These are phyloP conservation scores for Diprion similis DNA, from an alignment of 1,140 invertebrate species.

Conservation along the genomic window DNA sequence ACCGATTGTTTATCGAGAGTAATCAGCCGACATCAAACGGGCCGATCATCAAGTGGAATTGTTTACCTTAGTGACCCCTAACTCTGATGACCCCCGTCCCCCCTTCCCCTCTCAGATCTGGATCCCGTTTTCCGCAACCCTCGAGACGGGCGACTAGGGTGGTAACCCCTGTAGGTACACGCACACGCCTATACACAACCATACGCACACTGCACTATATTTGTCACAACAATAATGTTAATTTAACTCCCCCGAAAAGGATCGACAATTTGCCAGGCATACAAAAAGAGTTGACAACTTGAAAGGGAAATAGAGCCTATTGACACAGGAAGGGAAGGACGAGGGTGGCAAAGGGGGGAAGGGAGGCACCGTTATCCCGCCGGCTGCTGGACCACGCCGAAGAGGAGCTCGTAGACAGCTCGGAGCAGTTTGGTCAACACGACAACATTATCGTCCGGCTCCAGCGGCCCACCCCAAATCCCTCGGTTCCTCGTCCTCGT, in stretches of 20 bases:
- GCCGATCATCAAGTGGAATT: slow-evolving; percentile 62
- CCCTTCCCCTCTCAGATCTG: slow-evolving; percentile 23
- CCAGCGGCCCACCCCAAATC: not conserved
- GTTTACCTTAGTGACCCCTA: slow-evolving; percentile 46
- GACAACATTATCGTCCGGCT: not conserved
- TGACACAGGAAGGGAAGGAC: slow-evolving; percentile 49
- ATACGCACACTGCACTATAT: slow-evolving; percentile 40
- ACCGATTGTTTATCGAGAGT: slow-evolving; percentile 60
- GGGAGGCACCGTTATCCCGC: too few relatives aligned
- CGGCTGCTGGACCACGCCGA: not conserved
- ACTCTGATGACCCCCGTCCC: slow-evolving; percentile 33
- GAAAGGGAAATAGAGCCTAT: slow-evolving; percentile 65
- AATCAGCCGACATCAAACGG: slow-evolving; percentile 63
- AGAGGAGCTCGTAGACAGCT: not conserved
- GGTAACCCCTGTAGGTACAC: too few relatives aligned
- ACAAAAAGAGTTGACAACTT: slow-evolving; percentile 64
- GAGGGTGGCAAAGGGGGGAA: slow-evolving; percentile 8
- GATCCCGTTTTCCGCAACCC: not conserved
- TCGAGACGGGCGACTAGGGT: too few relatives aligned
- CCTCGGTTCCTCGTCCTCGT: too few relatives aligned
- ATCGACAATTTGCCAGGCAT: slow-evolving; percentile 58
- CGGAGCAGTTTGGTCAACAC: not conserved
- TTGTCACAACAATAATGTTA: slow-evolving; percentile 64
- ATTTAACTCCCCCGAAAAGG: slow-evolving; percentile 48
- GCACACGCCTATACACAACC: too few relatives aligned